Conservation (phyloP, 2,888 invertebrate species). For the Archaeoteleia sp. region DNA sequence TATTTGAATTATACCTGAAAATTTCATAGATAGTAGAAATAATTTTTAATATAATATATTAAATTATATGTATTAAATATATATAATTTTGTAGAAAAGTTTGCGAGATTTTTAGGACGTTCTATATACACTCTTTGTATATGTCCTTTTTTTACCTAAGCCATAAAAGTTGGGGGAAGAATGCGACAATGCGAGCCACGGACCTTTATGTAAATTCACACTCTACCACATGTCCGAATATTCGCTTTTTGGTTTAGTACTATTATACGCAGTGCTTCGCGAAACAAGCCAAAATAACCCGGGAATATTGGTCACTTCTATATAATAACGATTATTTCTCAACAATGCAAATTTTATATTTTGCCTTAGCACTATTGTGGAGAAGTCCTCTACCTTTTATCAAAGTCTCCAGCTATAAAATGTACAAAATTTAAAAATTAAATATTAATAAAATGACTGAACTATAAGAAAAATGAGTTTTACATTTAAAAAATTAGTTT, state of each 20-base stretch:
- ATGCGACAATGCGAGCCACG: constrained; percentile 47
- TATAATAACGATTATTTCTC: constrained; percentile 22
- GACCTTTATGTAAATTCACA: constrained; percentile 42
- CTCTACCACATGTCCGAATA: constrained; percentile 22
- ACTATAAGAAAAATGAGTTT: too few species aligned
- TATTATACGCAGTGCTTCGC: constrained; percentile 16
- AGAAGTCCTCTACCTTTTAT: too few species aligned
- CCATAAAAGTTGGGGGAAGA: constrained; percentile 26
- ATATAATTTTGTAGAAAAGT: too few species aligned
- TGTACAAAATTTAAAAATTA: too few species aligned
- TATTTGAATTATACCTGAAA: too few species aligned
- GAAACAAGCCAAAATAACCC: constrained; percentile 19
- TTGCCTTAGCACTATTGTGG: too few species aligned
- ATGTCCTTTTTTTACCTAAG: neutral
- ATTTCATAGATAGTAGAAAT: too few species aligned
- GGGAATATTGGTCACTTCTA: constrained; percentile 20
- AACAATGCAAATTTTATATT: constrained; percentile 23
- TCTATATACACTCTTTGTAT: constrained; percentile 12
- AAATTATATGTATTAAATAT: too few species aligned
- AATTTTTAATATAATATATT: too few species aligned
- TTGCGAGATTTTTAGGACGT: too few species aligned
- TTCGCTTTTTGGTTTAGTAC: constrained; percentile 15
- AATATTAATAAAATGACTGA: too few species aligned
- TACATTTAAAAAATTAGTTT: too few species aligned
- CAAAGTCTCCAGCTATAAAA: constrained; percentile 18